Evolutionary conservation across 2,888 invertebrate genomes (phyloP), one percentile per base, ranked within the genome.

Genomic region (Phragmatobia fuliginosa): DNA sequence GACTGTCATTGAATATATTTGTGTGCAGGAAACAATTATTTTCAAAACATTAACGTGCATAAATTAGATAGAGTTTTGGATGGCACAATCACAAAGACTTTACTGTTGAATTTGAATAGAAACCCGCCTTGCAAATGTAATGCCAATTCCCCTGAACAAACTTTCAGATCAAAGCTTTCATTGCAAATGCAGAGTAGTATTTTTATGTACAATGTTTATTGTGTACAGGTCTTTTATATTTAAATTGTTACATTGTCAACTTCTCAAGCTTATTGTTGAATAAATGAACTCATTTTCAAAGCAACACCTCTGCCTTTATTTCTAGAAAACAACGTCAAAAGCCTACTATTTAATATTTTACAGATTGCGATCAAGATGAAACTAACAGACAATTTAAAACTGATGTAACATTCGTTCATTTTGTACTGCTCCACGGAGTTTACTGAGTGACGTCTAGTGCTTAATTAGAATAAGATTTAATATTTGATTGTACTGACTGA

Each of bases 401-500:
- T 73, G 66, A 80, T 80, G 81, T 73, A 73, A 76, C 66, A 74
- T 77, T 75, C 78, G 79, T 79, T 85, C 83, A 85, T 84, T 87
- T 87, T 83, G 84, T 79, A 85, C 82, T 81, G 86, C 85, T 86
- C 87, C 75, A 71, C 71, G 80, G 85, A 81, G 78, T 85, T 83
- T 83, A 81, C 80, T 85, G 86, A 86, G 84, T 87, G 86, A 89
- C 87, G 87, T 83, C 86, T 84, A 82, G 88, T 87, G 86, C 86
- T 88, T 88, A 91, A 91, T 91, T 90, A 90, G 84, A 84, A 83
- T 81, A 82, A 81, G 83, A 86, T 80, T 81, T 84, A 87, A 90
- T 91, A 88, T 88, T 90, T 91, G 90, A 90, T 88, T 82, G 84
- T 87, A 89, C 89, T 88, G 87, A 88, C 82, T 82, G 84, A 80